phyloP scores from a whole-genome alignment of 2,888 invertebrate genomes.

The Suillia variegata region DNA sequence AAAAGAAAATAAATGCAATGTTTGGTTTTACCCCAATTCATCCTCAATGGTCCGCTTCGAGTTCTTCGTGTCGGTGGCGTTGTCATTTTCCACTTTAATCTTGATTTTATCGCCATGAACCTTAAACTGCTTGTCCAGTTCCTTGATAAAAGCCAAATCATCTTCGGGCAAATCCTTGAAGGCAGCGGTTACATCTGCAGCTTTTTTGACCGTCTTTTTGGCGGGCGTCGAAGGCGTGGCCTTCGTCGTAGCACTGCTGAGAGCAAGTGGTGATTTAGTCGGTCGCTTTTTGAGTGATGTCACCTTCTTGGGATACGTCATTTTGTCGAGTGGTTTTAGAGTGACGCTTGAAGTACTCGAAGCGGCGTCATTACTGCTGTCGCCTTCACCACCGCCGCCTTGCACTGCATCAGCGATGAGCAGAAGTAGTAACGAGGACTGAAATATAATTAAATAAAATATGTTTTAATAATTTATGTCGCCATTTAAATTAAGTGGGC shows the following conservation, averaged over 20 bases:
- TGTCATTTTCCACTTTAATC: constrained; percentile 58
- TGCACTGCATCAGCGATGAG: constrained; percentile 27
- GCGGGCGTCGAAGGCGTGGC: constrained; percentile 10
- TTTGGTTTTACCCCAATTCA: constrained; percentile 68
- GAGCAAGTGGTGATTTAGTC: constrained; percentile 40
- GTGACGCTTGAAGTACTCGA: constrained; percentile 7
- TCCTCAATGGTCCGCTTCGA: constrained; percentile 75
- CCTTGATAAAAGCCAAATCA: constrained; percentile 59
- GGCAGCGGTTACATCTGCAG: constrained; percentile 38
- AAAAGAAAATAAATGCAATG: neutral
- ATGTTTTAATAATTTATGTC: neutral
- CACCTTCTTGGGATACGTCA: constrained; percentile 54
- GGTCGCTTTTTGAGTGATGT: constrained; percentile 50
- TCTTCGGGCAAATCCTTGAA: constrained; percentile 55
- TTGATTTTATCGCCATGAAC: constrained; percentile 58
- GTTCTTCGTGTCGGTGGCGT: constrained; percentile 47
- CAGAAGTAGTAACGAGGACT: constrained; percentile 39
- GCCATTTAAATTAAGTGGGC: too few species aligned
- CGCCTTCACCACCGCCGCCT: neutral
- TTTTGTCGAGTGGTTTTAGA: constrained; percentile 33
- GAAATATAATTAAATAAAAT: constrained; percentile 12
- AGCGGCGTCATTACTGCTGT: neutral
- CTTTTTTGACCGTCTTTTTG: constrained; percentile 16
- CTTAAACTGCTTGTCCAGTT: constrained; percentile 60
- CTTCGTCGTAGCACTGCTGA: constrained; percentile 10